phyloP scores from a whole-genome alignment of 1,140 invertebrate species.

The Drosophila willistoni region DNA sequence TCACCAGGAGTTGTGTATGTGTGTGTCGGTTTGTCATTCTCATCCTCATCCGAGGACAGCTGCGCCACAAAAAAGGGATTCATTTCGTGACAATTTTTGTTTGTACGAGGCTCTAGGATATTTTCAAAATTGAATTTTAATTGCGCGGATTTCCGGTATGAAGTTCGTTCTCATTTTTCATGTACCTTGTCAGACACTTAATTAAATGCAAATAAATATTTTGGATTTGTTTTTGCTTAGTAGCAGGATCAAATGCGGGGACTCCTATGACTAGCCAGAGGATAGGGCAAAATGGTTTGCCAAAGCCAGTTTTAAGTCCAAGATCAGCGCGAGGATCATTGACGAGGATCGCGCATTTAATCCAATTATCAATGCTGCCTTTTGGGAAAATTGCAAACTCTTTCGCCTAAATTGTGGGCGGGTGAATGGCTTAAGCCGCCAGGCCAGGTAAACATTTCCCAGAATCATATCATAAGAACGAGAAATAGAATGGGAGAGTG shows the following conservation, averaged over 20 bases:
- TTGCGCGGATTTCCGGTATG: slow-evolving; percentile 52
- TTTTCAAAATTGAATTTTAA: slow-evolving; percentile 71
- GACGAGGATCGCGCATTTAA: slow-evolving; percentile 62
- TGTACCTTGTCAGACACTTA: slow-evolving; percentile 38
- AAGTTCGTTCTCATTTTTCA: slow-evolving; percentile 33
- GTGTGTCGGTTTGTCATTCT: background rate
- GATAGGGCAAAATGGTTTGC: slow-evolving; percentile 41
- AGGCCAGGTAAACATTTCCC: slow-evolving; percentile 37
- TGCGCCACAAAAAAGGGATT: slow-evolving; percentile 58
- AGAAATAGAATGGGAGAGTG: background rate
- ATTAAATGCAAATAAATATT: slow-evolving; percentile 78
- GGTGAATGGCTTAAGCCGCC: slow-evolving; percentile 69
- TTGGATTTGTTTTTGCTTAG: slow-evolving; percentile 67
- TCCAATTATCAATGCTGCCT: slow-evolving; percentile 70
- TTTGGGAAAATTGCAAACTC: slow-evolving; percentile 32
- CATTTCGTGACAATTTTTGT: slow-evolving; percentile 36
- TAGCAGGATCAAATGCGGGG: slow-evolving; percentile 33
- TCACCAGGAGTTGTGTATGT: background rate
- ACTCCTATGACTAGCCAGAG: slow-evolving; percentile 24
- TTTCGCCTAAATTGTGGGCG: slow-evolving; percentile 66
- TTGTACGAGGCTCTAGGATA: slow-evolving; percentile 43
- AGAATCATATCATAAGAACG: slow-evolving; percentile 22
- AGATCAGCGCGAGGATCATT: slow-evolving; percentile 58
- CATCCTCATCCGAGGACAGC: slow-evolving; percentile 17
- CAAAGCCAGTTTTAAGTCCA: slow-evolving; percentile 66